Evolutionary conservation across 2,888 invertebrate genomes (phyloP), one percentile per base, ranked within the genome.

Genomic region (Andricus curvator): DNA sequence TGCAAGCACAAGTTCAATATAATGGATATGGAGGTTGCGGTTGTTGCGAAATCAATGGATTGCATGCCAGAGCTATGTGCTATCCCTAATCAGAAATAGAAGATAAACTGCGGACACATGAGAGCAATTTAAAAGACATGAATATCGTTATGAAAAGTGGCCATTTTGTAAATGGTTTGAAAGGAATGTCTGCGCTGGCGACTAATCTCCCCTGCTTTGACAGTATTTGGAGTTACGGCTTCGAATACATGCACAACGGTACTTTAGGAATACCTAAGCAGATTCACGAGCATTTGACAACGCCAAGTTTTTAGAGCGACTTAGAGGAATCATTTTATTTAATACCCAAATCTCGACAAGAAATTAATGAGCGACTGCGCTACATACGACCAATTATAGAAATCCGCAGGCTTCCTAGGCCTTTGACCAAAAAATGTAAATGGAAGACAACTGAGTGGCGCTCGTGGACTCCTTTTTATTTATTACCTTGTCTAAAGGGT

Each of bases 11-110:
- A 37, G 44, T 62, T 2, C 74, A 81, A 51, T 78, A 62, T 37
- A 81, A 81, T 48, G 80, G 78, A 17, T 80, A 64, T 78, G 67
- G 48, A 37, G 80, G 80, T 5, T 81, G 79, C 33, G 60, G 13
- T 33, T 80, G 77, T 79, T 80, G 81, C 41, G 64, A 79, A 13
- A 33, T 13, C 17, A n/a, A 64, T 22, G 51, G 29, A 29, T 77
- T 13, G 48, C 60, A 76, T 77, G 41, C 15, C 22, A 62, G 64
- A 41, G 20, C 29, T 51, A 25, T 25, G 25, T 1, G 25, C 25
- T 25, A 25, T 25, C 25, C 25, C 1, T 25, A 1, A 25, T 25
- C 25, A 25, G 25, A 25, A 25, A 25, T 1, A 25, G 25, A 25
- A 25, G 25, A 25, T 25, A 25, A 25, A 25, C 25, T 25, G 25